Base-by-base conservation (phyloP, 1,140 invertebrate species). In the Argopecten irradians region DNA sequence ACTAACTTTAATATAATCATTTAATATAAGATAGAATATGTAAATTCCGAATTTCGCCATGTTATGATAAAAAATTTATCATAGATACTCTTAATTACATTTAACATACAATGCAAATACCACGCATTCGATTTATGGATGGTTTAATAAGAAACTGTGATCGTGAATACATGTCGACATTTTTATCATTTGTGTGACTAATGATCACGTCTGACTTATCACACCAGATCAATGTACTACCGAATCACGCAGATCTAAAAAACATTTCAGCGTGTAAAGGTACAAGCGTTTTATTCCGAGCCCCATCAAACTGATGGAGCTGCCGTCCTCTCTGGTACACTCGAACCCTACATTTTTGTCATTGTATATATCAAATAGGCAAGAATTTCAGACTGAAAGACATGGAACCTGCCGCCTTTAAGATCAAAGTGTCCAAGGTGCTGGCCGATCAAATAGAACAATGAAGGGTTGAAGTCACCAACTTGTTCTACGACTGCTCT, bases 301-400 rank as follows among this genome's bases (percentile, higher is more conserved):
- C 28, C 28, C 55, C 7, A 28, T 28, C 22, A 71, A 1, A 28
- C 22, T 3, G 55, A 71, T 71, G 55, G 28, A 71, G 55, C 55
- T 28, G 1, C 55, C 7, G 55, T n/a, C 55, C n/a, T 71, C 55
- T 8, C n/a, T n/a, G n/a, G 55, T 71, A 71, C 55, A 71, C 55
- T 7, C n/a, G 55, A 71, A 71, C 55, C 55, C 55, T 1, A 28
- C 55, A 71, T 71, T 71, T 71, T 28, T 71, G 55, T 71, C 55
- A 71, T 28, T 28, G 22, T 28, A 71, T n/a, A n/a, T 28, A 39
- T 39, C 36, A 39, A 39, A 1, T 28, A 28, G 7, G 28, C 55
- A 71, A 71, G 55, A 71, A 71, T 71, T 71, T 71, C 55, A n/a
- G 22, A 28, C n/a, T 71, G 55, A 71, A 71, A 71, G 55, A 71